Percentiles rank a stretch among this genome's conserved stretches.
These are phyloP conservation scores for Cygnus atratus DNA, from an alignment of 2,113 vertebrate genomes.

Conservation along the genomic window DNA sequence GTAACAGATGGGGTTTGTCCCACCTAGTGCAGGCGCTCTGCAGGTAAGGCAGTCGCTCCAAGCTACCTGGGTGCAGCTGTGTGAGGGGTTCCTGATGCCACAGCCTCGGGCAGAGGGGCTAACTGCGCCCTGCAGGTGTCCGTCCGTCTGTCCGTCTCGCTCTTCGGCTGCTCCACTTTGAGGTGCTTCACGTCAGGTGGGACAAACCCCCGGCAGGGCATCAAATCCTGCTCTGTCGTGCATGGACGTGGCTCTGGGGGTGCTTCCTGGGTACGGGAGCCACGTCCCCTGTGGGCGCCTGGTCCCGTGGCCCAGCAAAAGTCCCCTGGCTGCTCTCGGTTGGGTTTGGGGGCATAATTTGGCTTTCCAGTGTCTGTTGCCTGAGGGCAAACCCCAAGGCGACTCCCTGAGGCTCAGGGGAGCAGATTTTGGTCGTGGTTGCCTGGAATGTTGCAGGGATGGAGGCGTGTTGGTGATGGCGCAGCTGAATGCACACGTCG, in stretches of 20 bases:
- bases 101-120: not conserved
- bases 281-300: not conserved
- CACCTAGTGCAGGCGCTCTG: not conserved
- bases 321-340: not conserved
- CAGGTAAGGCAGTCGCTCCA: fast-evolving
- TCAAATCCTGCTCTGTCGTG: not conserved
- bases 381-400: not conserved
- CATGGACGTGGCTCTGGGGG: not conserved
- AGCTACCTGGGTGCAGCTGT: not conserved
- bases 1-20: not conserved
- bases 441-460: fast-evolving
- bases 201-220: not conserved
- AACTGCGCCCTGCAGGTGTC: not conserved
- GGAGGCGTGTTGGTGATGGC: fast-evolving
- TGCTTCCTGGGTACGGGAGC: not conserved
- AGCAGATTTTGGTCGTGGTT: not conserved
- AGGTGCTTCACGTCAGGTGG: not conserved
- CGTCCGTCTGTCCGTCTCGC: not conserved
- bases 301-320: not conserved
- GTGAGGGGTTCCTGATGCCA: not conserved
- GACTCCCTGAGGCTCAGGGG: not conserved
- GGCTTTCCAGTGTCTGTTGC: not conserved
- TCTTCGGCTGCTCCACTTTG: not conserved
- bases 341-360: not conserved
- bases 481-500: fast-evolving